Percentiles rank a stretch among this genome's conserved stretches.
phyloP scores from a whole-genome alignment of 1,140 invertebrate species.

The Odontomachus brunneus region DNA sequence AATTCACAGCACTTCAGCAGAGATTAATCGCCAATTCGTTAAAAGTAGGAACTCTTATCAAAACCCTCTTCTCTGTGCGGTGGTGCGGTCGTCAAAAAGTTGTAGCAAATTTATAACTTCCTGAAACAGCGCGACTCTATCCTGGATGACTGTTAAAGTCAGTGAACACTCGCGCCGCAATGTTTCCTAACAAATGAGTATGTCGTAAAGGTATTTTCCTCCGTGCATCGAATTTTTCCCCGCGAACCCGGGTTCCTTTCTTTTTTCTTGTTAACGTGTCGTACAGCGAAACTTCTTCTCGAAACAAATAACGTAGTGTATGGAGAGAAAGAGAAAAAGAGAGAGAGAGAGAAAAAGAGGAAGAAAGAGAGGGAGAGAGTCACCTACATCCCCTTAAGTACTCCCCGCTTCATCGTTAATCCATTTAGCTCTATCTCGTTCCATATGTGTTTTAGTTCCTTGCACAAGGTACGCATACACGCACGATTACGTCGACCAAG shows the following conservation, averaged over 20 bases:
- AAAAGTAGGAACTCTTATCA: slow-evolving; percentile 35
- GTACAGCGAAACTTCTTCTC: neutral
- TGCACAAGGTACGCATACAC: slow-evolving; percentile 35
- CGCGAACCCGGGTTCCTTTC: neutral
- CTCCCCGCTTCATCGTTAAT: slow-evolving; percentile 14
- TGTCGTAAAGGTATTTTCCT: slow-evolving; percentile 20
- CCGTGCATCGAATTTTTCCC: neutral
- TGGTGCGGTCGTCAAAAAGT: slow-evolving; percentile 38
- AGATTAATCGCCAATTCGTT: slow-evolving; percentile 17
- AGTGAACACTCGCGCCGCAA: slow-evolving; percentile 20
- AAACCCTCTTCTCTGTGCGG: slow-evolving; percentile 8
- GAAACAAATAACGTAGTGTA: neutral
- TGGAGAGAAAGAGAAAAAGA: too few relatives aligned
- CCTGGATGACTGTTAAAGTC: slow-evolving; percentile 28
- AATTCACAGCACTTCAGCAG: neutral
- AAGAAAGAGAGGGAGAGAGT: neutral
- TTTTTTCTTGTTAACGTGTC: neutral
- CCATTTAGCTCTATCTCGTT: slow-evolving; percentile 23
- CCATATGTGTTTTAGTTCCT: slow-evolving; percentile 29
- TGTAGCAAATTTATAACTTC: slow-evolving; percentile 47
- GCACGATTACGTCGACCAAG: slow-evolving; percentile 64
- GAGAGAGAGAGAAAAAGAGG: too few relatives aligned
- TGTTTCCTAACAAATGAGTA: slow-evolving; percentile 34
- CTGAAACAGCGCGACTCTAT: slow-evolving; percentile 28
- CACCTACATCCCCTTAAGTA: slow-evolving; percentile 39